Evolutionary conservation across 2,113 vertebrate genomes (phyloP).

Genomic region (Raja brachyura): DNA sequence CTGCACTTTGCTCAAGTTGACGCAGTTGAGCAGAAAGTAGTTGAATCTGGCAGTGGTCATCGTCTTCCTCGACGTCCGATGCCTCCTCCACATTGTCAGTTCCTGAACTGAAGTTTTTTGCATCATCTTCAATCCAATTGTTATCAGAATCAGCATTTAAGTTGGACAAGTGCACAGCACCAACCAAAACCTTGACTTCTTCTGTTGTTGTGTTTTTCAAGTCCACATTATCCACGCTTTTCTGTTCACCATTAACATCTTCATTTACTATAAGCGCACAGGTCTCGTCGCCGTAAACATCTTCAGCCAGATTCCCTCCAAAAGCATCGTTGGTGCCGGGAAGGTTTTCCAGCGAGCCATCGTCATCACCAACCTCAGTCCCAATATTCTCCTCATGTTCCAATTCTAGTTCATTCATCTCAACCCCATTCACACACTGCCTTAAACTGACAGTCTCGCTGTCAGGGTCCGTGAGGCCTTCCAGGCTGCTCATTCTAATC

Average conservation of each 20-base stretch:
- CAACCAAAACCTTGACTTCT: not conserved
- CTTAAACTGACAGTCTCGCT: not conserved
- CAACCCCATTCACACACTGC: not conserved
- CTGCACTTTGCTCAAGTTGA: constrained; percentile 46
- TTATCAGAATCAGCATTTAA: not conserved
- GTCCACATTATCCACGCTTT: not conserved
- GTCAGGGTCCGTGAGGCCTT: not conserved
- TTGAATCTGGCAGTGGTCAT: constrained; percentile 60
- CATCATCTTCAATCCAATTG: not conserved
- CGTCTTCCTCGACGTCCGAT: constrained; percentile 43
- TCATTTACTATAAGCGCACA: not conserved
- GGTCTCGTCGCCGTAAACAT: not conserved
- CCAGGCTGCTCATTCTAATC: not conserved
- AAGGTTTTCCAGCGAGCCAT: not conserved
- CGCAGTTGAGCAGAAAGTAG: constrained; percentile 65
- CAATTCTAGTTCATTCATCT: not conserved
- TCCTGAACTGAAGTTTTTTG: not conserved
- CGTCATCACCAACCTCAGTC: not conserved
- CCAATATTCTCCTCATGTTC: not conserved
- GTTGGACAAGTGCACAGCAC: not conserved
- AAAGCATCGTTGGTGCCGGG: not conserved
- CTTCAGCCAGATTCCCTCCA: not conserved
- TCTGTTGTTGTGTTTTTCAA: not conserved
- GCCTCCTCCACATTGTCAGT: not conserved
- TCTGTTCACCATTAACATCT: not conserved